Evolutionary conservation across 2,888 invertebrate species (phyloP), one percentile per base, ranked within the genome.

Genomic region (Drosophila mayaguana): DNA sequence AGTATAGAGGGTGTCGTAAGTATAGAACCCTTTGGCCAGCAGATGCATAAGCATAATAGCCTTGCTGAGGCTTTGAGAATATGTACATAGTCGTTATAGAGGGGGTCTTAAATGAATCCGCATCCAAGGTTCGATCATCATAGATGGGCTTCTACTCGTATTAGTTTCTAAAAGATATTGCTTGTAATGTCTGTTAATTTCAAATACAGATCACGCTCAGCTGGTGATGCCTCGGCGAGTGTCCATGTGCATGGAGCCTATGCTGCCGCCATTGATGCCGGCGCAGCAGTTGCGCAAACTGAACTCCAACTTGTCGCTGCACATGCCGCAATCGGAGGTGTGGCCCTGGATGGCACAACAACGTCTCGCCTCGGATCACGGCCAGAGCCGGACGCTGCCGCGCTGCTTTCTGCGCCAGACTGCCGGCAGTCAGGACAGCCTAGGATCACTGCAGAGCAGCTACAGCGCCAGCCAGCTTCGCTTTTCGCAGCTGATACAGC

Each of bases 361-460:
- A 18, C 68, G 14, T 38, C 78, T 50, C 72, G 78, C 51, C 46
- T 81, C 64, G 72, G 90, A 70, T 79, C 82, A 77, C 66, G 57
- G 66, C 18, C 91, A 92, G 64, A 93, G 92, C 69, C 91, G 92
- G 22, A 93, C 93, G 38, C 66, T 93, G 61, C 93, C 93, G 16
- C 88, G 93, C 34, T 90, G 91, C 68, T 93, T 93, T 56, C 73
- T 92, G 62, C 92, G 92, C 14, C 89, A 91, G 22, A 57, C 87
- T 12, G 64, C 59, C 45, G 90, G 90, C 45, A 90, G 90, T 5
- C 91, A 90, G 66, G 89, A 91, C 16, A 80, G 82, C 67, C 28
- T 81, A 8, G 80, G 80, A 2, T 80, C 81, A 6, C 61, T 89
- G 53, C 88, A 90, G 28, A 90, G 80, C 64, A 80, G 53, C 14